Evolutionary conservation across 2,888 invertebrate species (phyloP), one percentile per base, ranked within the genome.

Genomic region (Melikaiella ostensackeni): DNA sequence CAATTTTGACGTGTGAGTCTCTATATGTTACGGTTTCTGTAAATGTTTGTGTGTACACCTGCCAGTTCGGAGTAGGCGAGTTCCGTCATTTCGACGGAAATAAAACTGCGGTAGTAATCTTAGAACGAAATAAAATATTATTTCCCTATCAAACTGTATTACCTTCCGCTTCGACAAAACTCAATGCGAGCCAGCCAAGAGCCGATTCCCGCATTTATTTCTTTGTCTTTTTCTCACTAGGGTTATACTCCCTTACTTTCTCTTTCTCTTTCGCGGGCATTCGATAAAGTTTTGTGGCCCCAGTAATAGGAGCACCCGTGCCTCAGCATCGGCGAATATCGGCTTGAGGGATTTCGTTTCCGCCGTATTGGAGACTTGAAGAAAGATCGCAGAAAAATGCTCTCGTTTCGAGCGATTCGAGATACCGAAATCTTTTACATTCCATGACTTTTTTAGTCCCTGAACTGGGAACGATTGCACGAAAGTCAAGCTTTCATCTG

Each of bases 71-170:
- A 73, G 35, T 24, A 64, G 77, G 63, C 74, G 46, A 77, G 77
- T 73, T 76, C 78, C 76, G 74, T 84, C 82, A 84, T 86, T 85
- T 80, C 81, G 75, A 55, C 75, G 84, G 74, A 84, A 85, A 87
- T 84, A 85, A 86, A 89, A 85, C 82, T 82, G 80, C 77, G 82
- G 79, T 75, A 80, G 85, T 85, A 86, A 87, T 87, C 88, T 87
- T 82, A 82, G 80, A 83, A 81, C 79, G 86, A 86, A 89, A 88
- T 89, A 89, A 89, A 89, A 89, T 89, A 89, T 89, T 88, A 88
- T 89, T 89, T 88, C 87, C 87, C 87, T 87, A 89, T 89, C 87
- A 88, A 89, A 88, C 84, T 85, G 86, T 86, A 87, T 86, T 88
- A 87, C 86, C 84, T 87, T 87, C 84, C 86, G 84, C 86, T 85